phyloP scores from a whole-genome alignment of 2,113 vertebrate species.

The Alectura lathami region DNA sequence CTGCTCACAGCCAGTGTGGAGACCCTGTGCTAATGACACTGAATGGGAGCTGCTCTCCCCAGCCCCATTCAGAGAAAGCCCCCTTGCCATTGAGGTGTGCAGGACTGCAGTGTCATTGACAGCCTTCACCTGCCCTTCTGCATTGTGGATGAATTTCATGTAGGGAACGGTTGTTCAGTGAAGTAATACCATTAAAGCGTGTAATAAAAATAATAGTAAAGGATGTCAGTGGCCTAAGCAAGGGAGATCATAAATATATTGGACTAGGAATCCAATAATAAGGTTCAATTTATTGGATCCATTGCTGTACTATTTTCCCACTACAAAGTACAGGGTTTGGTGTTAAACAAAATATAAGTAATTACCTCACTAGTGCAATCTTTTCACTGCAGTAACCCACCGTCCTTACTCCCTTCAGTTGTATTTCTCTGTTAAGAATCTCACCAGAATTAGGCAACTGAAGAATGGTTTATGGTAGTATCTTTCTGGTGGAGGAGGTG shows the following conservation, averaged over 20 bases:
- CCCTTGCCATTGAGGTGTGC: not conserved
- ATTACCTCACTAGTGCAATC: not conserved
- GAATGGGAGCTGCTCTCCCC: not conserved
- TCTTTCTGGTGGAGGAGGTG: not conserved
- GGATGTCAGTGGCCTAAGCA: not conserved
- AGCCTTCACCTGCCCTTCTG: not conserved
- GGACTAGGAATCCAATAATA: not conserved
- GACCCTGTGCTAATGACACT: not conserved
- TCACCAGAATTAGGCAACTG: not conserved
- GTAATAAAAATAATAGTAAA: not conserved
- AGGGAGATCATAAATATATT: not conserved
- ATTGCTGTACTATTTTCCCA: not conserved
- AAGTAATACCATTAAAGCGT: not conserved
- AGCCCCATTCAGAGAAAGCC: fast-evolving
- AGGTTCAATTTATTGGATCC: not conserved
- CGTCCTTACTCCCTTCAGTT: not conserved
- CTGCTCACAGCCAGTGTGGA: not conserved
- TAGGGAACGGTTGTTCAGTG: not conserved
- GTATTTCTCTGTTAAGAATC: not conserved
- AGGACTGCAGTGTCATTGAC: fast-evolving
- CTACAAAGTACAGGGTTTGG: not conserved
- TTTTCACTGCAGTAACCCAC: not conserved
- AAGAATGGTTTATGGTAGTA: not conserved
- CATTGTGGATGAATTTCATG: not conserved
- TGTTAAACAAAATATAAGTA: not conserved